A percentile compares a stretch with the other conserved stretches of the same genome.
Evolutionary conservation across 1,140 invertebrate genomes (phyloP).

Genomic region (Drosophila seguyi): DNA sequence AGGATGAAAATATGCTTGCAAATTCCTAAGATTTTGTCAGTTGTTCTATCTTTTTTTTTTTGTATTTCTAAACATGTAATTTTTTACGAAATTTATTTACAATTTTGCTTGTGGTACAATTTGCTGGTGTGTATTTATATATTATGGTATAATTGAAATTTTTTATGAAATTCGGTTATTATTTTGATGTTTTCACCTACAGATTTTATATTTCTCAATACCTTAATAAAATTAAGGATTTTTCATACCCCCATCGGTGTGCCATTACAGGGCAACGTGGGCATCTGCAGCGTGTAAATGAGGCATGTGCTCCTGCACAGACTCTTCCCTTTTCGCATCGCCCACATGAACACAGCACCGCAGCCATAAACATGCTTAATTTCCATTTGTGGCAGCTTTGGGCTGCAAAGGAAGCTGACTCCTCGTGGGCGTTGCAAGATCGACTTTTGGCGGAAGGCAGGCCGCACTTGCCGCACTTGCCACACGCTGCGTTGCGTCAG

Average conservation of each 20-base stretch:
- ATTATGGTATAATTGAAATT: too few species aligned
- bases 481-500: conserved; percentile 74
- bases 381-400: conserved; percentile 63
- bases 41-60: too few species aligned
- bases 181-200: too few species aligned
- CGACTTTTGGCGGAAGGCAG: conserved; percentile 11
- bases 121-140: too few species aligned
- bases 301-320: conserved; percentile 47
- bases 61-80: too few species aligned
- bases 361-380: conserved; percentile 62
- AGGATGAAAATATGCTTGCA: background rate
- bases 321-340: conserved; percentile 19
- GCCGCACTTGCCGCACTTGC: conserved; percentile 71
- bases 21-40: background rate
- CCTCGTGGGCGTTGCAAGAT: conserved; percentile 61
- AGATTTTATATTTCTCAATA: background rate
- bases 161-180: too few species aligned
- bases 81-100: too few species aligned
- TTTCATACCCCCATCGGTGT: background rate
- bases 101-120: too few species aligned
- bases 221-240: background rate
- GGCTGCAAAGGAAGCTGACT: conserved; percentile 57
- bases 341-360: conserved; percentile 12
- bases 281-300: conserved; percentile 58
- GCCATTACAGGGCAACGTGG: background rate